Evolutionary conservation across 2,888 invertebrate genomes (phyloP).

Genomic region (Sthenelais limicola): DNA sequence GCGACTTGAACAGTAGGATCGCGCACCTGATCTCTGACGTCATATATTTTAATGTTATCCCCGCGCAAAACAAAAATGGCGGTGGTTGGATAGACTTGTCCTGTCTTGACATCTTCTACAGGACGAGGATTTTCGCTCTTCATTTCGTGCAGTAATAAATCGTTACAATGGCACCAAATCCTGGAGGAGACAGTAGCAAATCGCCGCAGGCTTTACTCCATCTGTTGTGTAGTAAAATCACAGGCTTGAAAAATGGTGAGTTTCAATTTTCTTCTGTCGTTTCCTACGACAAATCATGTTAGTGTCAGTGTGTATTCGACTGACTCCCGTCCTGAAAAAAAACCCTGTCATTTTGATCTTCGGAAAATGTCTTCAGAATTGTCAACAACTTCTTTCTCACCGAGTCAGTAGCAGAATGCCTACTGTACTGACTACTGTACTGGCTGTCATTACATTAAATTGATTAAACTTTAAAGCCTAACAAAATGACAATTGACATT

Average conservation of each 20-base stretch:
- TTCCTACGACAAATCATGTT: background rate
- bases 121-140: background rate
- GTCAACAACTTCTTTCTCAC: no score
- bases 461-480: no score
- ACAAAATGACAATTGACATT: no score
- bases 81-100: conserved; percentile 15
- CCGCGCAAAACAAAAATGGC: conserved; percentile 40
- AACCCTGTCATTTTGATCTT: no score
- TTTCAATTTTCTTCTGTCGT: background rate
- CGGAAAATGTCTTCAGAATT: no score
- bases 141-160: background rate
- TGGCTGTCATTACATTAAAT: no score
- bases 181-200: conserved; percentile 24
- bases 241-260: conserved; percentile 50
- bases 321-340: no score
- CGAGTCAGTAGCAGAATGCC: no score
- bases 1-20: no score
- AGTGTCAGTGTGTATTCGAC: no score
- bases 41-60: conserved; percentile 29
- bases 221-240: conserved; percentile 46
- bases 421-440: no score
- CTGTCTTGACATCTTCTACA: conserved; percentile 27
- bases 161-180: conserved; percentile 20
- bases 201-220: conserved; percentile 43
- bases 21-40: conserved; percentile 9